Conservation (phyloP, 2,888 invertebrate genomes). For the Nemotelus pantherinus region DNA sequence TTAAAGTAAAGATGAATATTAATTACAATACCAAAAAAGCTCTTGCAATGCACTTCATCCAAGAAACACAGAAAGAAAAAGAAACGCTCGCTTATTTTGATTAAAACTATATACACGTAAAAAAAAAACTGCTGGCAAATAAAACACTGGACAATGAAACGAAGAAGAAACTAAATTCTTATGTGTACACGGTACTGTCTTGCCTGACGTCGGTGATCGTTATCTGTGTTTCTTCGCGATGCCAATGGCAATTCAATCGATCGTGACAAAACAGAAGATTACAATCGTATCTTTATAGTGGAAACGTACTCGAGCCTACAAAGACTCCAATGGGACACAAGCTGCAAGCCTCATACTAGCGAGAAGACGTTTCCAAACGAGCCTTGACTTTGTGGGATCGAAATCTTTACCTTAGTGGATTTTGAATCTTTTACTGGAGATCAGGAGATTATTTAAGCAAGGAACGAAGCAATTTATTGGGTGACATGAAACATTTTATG, state of each 20-base stretch:
- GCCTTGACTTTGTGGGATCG: slow-evolving; percentile 24
- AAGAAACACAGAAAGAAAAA: no score
- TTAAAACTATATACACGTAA: no score
- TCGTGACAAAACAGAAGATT: slow-evolving; percentile 15
- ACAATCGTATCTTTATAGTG: neutral
- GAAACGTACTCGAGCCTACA: neutral
- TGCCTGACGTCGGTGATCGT: neutral
- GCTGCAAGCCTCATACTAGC: neutral
- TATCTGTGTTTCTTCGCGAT: slow-evolving; percentile 1
- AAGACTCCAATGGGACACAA: slow-evolving; percentile 7
- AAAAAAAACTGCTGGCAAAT: no score
- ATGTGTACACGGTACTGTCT: neutral
- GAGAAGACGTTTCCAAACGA: slow-evolving; percentile 7
- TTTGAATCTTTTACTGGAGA: slow-evolving; percentile 15
- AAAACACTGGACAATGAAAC: no score
- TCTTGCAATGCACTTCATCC: no score
- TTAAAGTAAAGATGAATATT: no score
- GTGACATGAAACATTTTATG: neutral
- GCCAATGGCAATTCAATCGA: slow-evolving; percentile 22
- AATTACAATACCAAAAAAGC: no score
- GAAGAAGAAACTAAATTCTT: no score
- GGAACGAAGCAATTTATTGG: neutral
- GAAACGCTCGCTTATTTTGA: no score
- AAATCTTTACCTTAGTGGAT: neutral
- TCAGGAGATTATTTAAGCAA: slow-evolving; percentile 11